These are phyloP conservation scores for Helicolenus hilgendorfi DNA, from an alignment of 2,797 vertebrate genomes.

Conservation along the genomic window DNA sequence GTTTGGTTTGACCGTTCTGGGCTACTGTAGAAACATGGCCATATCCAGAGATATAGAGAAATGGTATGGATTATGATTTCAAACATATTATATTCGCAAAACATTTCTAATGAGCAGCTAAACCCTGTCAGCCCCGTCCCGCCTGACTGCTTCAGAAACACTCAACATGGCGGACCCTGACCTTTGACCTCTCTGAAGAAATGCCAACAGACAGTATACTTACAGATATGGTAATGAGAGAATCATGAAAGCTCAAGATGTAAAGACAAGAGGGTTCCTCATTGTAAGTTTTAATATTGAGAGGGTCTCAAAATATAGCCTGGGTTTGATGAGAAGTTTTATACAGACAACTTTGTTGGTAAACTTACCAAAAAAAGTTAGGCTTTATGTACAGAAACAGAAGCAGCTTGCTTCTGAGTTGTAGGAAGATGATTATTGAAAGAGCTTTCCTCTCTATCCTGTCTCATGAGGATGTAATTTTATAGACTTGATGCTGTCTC, in stretches of 20 bases:
- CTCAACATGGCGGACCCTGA: not conserved
- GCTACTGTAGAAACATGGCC: too few relatives aligned
- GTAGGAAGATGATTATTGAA: not conserved
- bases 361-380: not conserved
- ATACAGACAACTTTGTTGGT: not conserved
- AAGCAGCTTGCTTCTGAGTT: not conserved
- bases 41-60: not conserved
- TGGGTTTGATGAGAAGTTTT: not conserved
- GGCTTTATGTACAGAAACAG: not conserved
- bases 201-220: not conserved
- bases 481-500: not conserved
- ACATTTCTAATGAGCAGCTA: not conserved
- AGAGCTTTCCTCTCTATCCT: not conserved
- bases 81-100: not conserved
- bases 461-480: not conserved
- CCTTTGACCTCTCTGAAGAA: not conserved
- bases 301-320: not conserved
- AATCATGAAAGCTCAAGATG: not conserved
- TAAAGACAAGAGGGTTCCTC: not conserved
- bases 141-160: not conserved
- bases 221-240: not conserved
- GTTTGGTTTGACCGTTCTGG: too few relatives aligned
- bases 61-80: not conserved
- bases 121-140: not conserved
- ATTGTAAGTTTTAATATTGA: not conserved